phyloP scores from a whole-genome alignment of 2,113 vertebrate species.

The Microcebus lehilahytsara region DNA sequence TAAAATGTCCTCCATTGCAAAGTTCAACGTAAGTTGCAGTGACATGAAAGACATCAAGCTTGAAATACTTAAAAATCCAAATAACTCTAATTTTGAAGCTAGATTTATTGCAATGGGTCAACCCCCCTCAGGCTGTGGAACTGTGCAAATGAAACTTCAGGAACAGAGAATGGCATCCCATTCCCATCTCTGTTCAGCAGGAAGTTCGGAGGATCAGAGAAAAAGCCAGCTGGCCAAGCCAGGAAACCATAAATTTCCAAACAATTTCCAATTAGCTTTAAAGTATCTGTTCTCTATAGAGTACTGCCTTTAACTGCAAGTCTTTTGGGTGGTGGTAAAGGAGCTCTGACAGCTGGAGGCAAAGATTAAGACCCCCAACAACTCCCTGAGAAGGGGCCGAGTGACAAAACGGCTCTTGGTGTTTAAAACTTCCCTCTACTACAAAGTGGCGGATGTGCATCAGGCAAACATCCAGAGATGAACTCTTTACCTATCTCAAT shows the following conservation, averaged over 20 bases:
- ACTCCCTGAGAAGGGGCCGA: neutral
- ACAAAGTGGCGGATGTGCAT: neutral
- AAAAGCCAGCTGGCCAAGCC: neutral
- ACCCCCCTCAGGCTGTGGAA: neutral
- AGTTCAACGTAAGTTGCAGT: slow-evolving; percentile 24
- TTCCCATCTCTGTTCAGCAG: slow-evolving; percentile 8
- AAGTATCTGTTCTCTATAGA: slow-evolving; percentile 14
- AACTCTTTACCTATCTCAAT: slow-evolving; percentile 79
- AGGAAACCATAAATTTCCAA: slow-evolving; percentile 54
- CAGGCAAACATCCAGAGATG: slow-evolving; percentile 52
- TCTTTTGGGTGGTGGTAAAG: slow-evolving; percentile 11
- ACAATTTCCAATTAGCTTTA: slow-evolving; percentile 54
- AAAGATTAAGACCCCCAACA: neutral
- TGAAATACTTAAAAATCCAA: slow-evolving; percentile 49
- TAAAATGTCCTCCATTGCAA: slow-evolving; percentile 36
- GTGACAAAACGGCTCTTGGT: neutral
- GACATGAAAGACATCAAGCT: neutral
- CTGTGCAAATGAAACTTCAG: slow-evolving; percentile 26
- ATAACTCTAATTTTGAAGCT: slow-evolving; percentile 36
- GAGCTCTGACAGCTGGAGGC: neutral
- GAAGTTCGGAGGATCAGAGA: slow-evolving; percentile 31
- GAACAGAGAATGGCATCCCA: neutral
- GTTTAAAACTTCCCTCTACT: slow-evolving; percentile 17
- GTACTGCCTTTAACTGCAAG: slow-evolving; percentile 2
- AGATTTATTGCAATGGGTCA: slow-evolving; percentile 11